Base-by-base conservation (phyloP, 1,140 invertebrate genomes). In the Sinonovacula constricta region DNA sequence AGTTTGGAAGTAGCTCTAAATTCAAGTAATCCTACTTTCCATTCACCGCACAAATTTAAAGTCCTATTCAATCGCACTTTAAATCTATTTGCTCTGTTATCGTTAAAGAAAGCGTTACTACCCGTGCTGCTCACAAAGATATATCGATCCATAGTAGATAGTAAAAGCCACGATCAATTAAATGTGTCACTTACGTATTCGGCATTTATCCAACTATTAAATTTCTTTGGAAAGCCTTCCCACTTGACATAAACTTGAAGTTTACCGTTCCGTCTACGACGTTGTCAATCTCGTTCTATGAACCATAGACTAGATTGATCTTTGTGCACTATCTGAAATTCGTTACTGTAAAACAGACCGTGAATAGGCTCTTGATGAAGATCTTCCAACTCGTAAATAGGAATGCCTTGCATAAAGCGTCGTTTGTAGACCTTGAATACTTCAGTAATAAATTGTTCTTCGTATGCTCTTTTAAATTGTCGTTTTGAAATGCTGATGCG, bases 241-340 rank as follows among this genome's bases (percentile, higher is more conserved):
- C 70, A 72, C 24, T 51, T 1, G 1, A 63, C 59, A 30, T 62
- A 62, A 54, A 45, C 51, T 54, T 72, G 24, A 3, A 33, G 33
- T 72, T 54, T 72, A 7, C 39, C 36, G 7, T 62, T 62, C 39
- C 56, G 3, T 36, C 51, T 72, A 33, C 70, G 57, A 62, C 28
- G 57, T 24, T 63, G 57, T 5, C 60, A 31, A 72, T 53, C 45
- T 53, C 31, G 22, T n/a, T 72, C 70, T 18, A 72, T 51, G 33
- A 72, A 72, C 56, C 70, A 72, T 18, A 72, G 18, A 62, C 70
- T 72, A 18, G 57, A 28, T 56, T 75, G 30, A 30, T 75, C 49
- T 65, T 75, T 75, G 24, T 75, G 28, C 14, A 75, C 71, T 36
- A 60, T 75, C n/a, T 63, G 59, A 24, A 75, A 18, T 56, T 75